These are phyloP conservation scores for Stomatorhinus walkeri DNA, from an alignment of 2,797 vertebrate genomes.

Conservation along the genomic window DNA sequence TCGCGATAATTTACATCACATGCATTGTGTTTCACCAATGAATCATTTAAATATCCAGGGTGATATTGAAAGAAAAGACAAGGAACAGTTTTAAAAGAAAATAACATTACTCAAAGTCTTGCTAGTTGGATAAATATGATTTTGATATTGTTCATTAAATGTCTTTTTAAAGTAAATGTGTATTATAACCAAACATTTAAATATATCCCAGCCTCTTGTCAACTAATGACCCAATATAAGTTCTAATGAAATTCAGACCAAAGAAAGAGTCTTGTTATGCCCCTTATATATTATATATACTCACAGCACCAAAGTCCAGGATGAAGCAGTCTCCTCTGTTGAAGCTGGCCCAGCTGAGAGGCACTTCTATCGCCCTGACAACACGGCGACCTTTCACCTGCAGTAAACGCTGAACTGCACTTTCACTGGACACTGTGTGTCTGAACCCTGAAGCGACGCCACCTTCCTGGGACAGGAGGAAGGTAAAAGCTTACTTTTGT, in stretches of 20 bases:
- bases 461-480: conserved; percentile 41
- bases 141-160: neutral
- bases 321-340: conserved; percentile 56
- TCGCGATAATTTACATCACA: neutral
- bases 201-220: neutral
- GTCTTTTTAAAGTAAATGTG: neutral
- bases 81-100: neutral
- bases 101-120: neutral
- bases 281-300: neutral
- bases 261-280: neutral
- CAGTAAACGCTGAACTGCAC: conserved; percentile 39
- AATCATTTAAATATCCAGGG: neutral
- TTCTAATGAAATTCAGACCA: neutral
- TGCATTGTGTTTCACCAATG: neutral
- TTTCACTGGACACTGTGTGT: conserved; percentile 38
- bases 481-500: neutral
- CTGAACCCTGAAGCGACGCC: conserved; percentile 53
- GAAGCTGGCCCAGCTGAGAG: conserved; percentile 52
- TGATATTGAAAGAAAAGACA: neutral
- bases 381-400: conserved; percentile 49
- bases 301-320: conserved; percentile 52
- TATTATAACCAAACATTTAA: neutral
- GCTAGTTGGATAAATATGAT: neutral
- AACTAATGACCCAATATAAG: neutral
- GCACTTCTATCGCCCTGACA: conserved; percentile 49